phyloP scores from a whole-genome alignment of 2,888 invertebrate species.

The Nomada hirtipes region DNA sequence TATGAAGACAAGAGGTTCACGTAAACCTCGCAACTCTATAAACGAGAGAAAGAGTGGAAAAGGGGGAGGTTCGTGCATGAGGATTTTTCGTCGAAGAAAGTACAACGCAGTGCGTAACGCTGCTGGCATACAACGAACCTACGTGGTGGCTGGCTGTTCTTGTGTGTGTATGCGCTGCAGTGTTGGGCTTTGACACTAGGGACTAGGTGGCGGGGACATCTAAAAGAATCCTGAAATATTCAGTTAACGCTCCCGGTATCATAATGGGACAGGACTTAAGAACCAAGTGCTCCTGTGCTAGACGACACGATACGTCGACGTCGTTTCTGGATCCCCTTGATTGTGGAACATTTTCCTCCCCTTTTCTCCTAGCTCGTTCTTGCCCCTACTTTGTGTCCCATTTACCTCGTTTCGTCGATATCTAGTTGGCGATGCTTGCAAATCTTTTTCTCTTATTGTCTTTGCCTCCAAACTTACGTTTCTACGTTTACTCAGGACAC shows the following conservation, averaged over 20 bases:
- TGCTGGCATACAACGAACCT: background rate
- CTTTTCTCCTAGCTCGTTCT: background rate
- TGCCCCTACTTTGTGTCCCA: slow-evolving; percentile 16
- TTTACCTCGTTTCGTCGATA: slow-evolving; percentile 12
- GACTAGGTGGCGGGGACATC: slow-evolving; percentile 26
- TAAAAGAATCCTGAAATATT: slow-evolving; percentile 73
- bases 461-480: background rate
- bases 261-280: slow-evolving; percentile 68
- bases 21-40: slow-evolving; percentile 25
- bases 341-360: slow-evolving; percentile 18
- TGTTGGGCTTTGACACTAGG: slow-evolving; percentile 48
- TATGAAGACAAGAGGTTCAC: slow-evolving; percentile 44
- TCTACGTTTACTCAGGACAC: background rate
- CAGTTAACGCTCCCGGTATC: slow-evolving; percentile 66
- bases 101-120: background rate
- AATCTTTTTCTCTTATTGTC: slow-evolving; percentile 23
- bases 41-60: background rate
- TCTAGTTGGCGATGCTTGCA: background rate
- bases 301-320: slow-evolving; percentile 52
- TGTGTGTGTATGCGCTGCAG: background rate
- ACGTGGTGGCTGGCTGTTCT: background rate
- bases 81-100: slow-evolving; percentile 15
- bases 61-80: background rate
- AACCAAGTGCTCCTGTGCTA: slow-evolving; percentile 50
- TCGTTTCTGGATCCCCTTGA: slow-evolving; percentile 42